Evolutionary conservation across 2,113 vertebrate genomes (phyloP), one percentile per base, ranked within the genome.

Genomic region (Sorex araneus): DNA sequence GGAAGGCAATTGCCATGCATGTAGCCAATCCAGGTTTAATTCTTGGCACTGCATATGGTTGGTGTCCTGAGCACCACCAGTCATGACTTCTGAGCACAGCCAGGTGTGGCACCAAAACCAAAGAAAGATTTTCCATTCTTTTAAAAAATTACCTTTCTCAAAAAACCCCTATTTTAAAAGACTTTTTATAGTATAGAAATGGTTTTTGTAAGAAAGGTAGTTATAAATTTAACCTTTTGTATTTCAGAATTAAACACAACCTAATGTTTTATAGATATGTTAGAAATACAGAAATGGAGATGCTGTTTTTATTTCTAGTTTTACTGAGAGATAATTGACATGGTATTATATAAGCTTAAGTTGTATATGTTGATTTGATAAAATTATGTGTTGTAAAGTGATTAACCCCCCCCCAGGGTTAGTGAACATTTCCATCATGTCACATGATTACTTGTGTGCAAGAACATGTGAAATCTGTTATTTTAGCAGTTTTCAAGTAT

Each of bases 101-200:
- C 6, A 60, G 19, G 18, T 23, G 19, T 23, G 57, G 8, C 16
- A 5, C 57, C 18, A 23, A 60, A 60, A 60, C 57, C 57, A 60
- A 60, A 60, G 18, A 60, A 60, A 19, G 23, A 30, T 47, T 43
- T 69, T 32, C 47, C 4, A 60, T 36, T 64, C 70, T 36, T 74
- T 67, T 73, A 25, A 89, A 79, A 95, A 94, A 67, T 75, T 86
- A 75, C 43, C 36, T 54, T 85, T 93, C 43, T 81, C 64, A 45
- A 76, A 40, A 43, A 89, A 60, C 3, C 40, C 40, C 47, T 76
- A 12, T 63, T 93, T 94, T 83, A 84, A 70, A 75, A 88, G 70
- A 79, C 50, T 81, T 89, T 63, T 2, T 27, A 30, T 90, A 60
- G 18, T 74, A 36, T 19, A 88, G 30, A 81, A 86, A 43, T 18